Base-by-base conservation (phyloP, 2,797 vertebrate species). In the Gymnodraco acuticeps region DNA sequence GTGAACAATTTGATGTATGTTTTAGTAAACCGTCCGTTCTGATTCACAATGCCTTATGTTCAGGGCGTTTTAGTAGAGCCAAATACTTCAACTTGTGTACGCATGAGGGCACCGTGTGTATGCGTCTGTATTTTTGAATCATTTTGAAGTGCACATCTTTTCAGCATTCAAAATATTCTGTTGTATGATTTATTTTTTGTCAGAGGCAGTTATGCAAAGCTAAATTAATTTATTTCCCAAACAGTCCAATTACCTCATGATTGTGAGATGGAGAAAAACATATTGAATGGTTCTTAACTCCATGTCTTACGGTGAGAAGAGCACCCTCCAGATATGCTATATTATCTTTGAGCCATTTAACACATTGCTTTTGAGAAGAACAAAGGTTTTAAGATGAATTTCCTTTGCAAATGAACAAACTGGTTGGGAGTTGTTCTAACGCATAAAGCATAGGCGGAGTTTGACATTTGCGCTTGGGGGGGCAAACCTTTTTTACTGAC, bases 241-340 rank as follows among this genome's bases (percentile, higher is more conserved):
- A 53, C 41, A 76, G 90, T 79, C 80, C 53, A 75, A 91, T 93
- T 94, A 94, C 92, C 93, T 94, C 90, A 88, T 79, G 23, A 23
- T 23, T 23, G 23, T 23, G 90, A 93, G 88, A 93, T 89, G 87
- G 87, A 87, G 87, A 76, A 83, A 88, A 81, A 75, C 6, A 3
- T 69, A 87, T 75, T 78, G 77, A 87, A 80, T 82, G 73, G 86
- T 81, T 86, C 78, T 91, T 89, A 89, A 93, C 92, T 93, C 88
- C 91, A 94, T 92, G 95, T 96, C 95, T 96, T 95, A 96, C 90
- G 80, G 72, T 90, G 85, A 87, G 87, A 86, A 83, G 23, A 73
- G 89, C 88, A 85, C 82, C 85, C 73, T 86, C 63, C 83, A 72
- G 74, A 60, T 13, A 41, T 55, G 72, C 42, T 12, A 20, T 83